phyloP scores from a whole-genome alignment of 2,797 vertebrate genomes.

The Labeo calbasu region DNA sequence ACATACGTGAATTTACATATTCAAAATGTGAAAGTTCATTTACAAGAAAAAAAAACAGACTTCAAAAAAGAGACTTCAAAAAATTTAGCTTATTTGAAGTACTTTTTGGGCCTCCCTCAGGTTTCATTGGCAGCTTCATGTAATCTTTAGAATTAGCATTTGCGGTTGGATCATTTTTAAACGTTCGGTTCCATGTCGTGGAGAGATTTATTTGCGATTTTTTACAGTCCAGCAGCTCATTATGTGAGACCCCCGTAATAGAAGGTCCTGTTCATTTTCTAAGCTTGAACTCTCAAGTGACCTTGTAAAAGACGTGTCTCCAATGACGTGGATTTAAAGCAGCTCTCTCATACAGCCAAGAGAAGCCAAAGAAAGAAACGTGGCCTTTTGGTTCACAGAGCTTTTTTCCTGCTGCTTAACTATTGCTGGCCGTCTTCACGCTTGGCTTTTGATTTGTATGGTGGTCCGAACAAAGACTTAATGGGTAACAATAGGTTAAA shows the following conservation, averaged over 20 bases:
- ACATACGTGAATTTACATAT: not conserved
- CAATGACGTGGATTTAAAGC: slow-evolving; percentile 38
- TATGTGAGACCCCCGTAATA: slow-evolving; percentile 20
- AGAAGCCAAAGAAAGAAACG: slow-evolving; percentile 34
- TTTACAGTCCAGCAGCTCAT: slow-evolving; percentile 34
- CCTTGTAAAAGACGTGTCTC: slow-evolving; percentile 39
- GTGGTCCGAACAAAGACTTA: slow-evolving; percentile 57
- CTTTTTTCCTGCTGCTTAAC: slow-evolving; percentile 46
- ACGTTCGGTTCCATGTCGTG: not conserved
- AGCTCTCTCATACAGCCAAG: slow-evolving; percentile 4
- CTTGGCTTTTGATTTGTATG: slow-evolving; percentile 53
- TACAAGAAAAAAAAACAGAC: not conserved
- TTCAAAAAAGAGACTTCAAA: not conserved
- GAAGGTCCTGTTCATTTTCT: slow-evolving; percentile 35
- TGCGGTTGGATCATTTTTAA: not conserved
- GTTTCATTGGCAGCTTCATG: not conserved
- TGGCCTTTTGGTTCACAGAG: slow-evolving; percentile 20
- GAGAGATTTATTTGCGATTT: not conserved
- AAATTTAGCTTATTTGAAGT: not conserved
- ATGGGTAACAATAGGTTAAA: slow-evolving; percentile 34
- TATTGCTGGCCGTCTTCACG: slow-evolving; percentile 42
- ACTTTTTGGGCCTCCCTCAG: not conserved
- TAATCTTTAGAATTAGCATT: not conserved
- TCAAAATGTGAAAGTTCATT: not conserved
- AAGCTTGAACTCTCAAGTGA: slow-evolving; percentile 44